Percentiles rank a stretch among this genome's conserved stretches.
phyloP scores from a whole-genome alignment of 2,888 invertebrate genomes.

The Drosophila pseudotakahashii region DNA sequence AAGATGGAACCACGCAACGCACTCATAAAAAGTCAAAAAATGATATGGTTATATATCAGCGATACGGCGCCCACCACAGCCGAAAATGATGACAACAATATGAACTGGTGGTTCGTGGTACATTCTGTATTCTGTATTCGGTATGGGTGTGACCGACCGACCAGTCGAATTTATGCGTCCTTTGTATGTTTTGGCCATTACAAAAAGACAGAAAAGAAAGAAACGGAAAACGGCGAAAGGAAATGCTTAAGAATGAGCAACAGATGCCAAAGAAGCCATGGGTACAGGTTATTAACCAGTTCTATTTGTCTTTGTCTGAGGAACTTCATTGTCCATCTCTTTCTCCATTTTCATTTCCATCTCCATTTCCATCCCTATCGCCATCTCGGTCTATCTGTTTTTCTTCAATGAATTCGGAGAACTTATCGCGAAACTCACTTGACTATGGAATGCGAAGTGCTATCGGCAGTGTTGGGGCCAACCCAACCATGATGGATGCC shows the following conservation, averaged over 20 bases:
- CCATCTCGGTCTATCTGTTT: slow-evolving; percentile 3
- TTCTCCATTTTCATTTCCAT: too few relatives aligned
- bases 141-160: slow-evolving; percentile 32
- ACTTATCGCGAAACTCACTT: slow-evolving; percentile 26
- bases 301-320: slow-evolving; percentile 43
- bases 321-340: slow-evolving; percentile 7
- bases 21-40: slow-evolving; percentile 61
- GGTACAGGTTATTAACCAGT: slow-evolving; percentile 60
- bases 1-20: slow-evolving; percentile 16
- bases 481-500: neutral
- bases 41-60: slow-evolving; percentile 24
- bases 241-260: slow-evolving; percentile 32
- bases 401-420: slow-evolving; percentile 19
- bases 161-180: slow-evolving; percentile 65
- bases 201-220: slow-evolving; percentile 2
- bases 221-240: slow-evolving; percentile 35
- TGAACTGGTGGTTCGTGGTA: slow-evolving; percentile 19
- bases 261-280: slow-evolving; percentile 26
- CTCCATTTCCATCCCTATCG: neutral
- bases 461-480: slow-evolving; percentile 13
- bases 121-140: neutral
- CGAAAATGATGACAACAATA: slow-evolving; percentile 11
- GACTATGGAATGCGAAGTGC: slow-evolving; percentile 26
- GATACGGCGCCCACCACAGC: slow-evolving; percentile 18
- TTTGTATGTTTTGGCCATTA: slow-evolving; percentile 52